Evolutionary conservation across 2,888 invertebrate species (phyloP).

Genomic region (Cryptops parisi): DNA sequence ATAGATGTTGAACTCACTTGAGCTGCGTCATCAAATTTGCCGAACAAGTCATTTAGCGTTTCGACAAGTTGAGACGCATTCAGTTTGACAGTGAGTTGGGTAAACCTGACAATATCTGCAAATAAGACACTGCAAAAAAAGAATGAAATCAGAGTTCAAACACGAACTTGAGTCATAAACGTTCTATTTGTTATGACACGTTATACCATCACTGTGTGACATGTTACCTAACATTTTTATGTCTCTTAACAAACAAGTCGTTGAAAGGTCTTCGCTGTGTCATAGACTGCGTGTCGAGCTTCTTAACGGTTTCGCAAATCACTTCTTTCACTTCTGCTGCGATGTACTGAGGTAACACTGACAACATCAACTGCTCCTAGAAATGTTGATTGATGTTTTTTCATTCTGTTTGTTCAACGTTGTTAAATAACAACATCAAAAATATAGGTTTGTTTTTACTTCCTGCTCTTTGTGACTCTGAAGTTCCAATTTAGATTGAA

Average conservation of each 20-base stretch:
- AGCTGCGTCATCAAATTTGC: constrained; percentile 79
- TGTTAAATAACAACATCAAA: no score
- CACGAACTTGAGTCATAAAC: not conserved
- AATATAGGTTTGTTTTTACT: not conserved
- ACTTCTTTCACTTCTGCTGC: not conserved
- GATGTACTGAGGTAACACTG: not conserved
- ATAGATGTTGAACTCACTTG: constrained; percentile 44
- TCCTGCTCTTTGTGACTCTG: not conserved
- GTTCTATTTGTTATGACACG: no score
- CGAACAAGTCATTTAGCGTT: constrained; percentile 77
- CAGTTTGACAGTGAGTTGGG: constrained; percentile 66
- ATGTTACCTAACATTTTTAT: constrained; percentile 11
- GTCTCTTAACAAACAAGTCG: constrained; percentile 1
- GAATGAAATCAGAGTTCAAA: not conserved
- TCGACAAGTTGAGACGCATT: constrained; percentile 69
- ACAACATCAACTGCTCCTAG: not conserved
- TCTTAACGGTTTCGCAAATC: not conserved
- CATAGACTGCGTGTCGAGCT: not conserved
- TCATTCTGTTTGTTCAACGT: not conserved
- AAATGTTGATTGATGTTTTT: not conserved
- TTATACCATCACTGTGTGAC: no score
- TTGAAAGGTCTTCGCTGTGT: constrained; percentile 1
- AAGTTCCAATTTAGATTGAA: constrained; percentile 44
- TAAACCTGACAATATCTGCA: constrained; percentile 88
- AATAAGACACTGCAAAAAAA: constrained; percentile 50